Percentiles rank a stretch among this genome's conserved stretches.
These are phyloP conservation scores for Falcaria lacertinaria DNA, from an alignment of 2,888 invertebrate species.

Conservation along the genomic window DNA sequence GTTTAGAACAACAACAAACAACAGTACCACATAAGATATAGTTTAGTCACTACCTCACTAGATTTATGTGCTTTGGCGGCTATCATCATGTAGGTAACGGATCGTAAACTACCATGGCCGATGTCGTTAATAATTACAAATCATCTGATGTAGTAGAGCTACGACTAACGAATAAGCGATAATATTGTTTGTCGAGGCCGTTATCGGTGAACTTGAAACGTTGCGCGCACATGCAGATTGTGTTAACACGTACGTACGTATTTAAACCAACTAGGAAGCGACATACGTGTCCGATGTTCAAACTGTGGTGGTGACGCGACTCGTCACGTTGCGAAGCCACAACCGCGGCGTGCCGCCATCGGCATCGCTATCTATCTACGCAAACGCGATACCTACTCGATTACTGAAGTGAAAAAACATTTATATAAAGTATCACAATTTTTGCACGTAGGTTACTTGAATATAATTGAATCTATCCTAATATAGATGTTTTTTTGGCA, in stretches of 20 bases:
- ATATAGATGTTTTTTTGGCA: too few relatives aligned
- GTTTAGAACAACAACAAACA: too few relatives aligned
- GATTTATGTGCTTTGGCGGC: too few relatives aligned
- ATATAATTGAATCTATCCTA: too few relatives aligned
- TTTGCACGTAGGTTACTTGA: too few relatives aligned
- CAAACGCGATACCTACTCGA: constrained; percentile 21
- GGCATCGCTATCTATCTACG: constrained; percentile 16
- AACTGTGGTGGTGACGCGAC: constrained; percentile 34
- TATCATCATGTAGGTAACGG: too few relatives aligned
- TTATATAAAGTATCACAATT: too few relatives aligned
- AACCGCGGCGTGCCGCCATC: constrained; percentile 24
- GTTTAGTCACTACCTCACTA: too few relatives aligned
- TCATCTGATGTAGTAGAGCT: constrained; percentile 30
- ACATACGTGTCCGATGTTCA: constrained; percentile 34
- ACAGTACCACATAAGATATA: too few relatives aligned
- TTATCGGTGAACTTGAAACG: constrained; percentile 69
- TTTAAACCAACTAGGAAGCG: constrained; percentile 58
- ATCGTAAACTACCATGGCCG: too few relatives aligned
- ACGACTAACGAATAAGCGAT: constrained; percentile 43
- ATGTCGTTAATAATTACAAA: too few relatives aligned
- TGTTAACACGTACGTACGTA: constrained; percentile 52
- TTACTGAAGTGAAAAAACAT: too few relatives aligned
- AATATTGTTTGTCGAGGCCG: constrained; percentile 50
- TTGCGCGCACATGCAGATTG: constrained; percentile 49
- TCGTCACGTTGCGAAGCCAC: constrained; percentile 35